Evolutionary conservation across 1,140 invertebrate species (phyloP).

Genomic region (Harlomillsia oculata): DNA sequence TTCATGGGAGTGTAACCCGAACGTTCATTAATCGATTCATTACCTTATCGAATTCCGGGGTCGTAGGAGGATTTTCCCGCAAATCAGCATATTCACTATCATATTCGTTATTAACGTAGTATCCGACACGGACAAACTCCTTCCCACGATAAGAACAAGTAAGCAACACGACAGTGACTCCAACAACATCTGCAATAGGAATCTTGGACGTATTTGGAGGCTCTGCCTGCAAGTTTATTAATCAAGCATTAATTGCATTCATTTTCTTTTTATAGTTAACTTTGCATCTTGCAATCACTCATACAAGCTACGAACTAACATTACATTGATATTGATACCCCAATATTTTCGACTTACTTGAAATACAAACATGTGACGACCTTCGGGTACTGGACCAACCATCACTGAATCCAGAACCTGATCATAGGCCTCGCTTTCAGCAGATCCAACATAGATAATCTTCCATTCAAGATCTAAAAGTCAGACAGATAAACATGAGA

Average conservation of each 20-base stretch:
- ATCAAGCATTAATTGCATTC: neutral
- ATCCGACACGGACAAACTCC: constrained; percentile 95
- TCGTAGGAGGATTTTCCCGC: constrained; percentile 84
- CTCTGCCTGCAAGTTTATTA: constrained; percentile 62
- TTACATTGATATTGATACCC: neutral
- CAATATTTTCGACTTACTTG: constrained; percentile 50
- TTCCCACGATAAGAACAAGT: constrained; percentile 87
- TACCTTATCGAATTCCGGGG: constrained; percentile 86
- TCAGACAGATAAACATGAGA: constrained; percentile 29
- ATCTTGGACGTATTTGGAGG: constrained; percentile 88
- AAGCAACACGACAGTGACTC: constrained; percentile 91
- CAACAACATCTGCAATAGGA: constrained; percentile 87
- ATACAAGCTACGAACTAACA: neutral
- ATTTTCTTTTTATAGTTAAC: neutral
- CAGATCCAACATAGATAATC: constrained; percentile 98
- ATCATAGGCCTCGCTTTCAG: constrained; percentile 93
- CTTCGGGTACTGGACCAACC: constrained; percentile 95
- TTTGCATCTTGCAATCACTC: neutral
- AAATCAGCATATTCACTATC: constrained; percentile 74
- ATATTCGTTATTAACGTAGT: constrained; percentile 99
- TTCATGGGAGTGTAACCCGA: neutral
- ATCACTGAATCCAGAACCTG: constrained; percentile 90
- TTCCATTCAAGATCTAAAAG: constrained; percentile 93
- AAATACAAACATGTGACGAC: constrained; percentile 94
- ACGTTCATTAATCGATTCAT: neutral